Evolutionary conservation across 2,113 vertebrate genomes (phyloP).

Genomic region (Nestor notabilis): DNA sequence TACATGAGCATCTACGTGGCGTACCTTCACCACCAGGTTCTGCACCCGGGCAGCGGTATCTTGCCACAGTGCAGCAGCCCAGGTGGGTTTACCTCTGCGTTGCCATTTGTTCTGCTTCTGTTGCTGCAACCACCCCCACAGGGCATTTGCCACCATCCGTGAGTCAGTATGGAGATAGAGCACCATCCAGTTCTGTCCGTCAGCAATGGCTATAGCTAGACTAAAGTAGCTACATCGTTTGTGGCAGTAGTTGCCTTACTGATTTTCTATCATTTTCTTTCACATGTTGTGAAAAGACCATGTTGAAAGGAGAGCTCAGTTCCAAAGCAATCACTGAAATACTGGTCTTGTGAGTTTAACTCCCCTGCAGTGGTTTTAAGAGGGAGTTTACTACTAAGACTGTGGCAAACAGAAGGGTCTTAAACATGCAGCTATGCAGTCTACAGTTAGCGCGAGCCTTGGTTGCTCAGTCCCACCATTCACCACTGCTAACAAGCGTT

Average conservation of each 20-base stretch:
- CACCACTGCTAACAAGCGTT: neutral
- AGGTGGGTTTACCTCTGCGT: too few relatives aligned
- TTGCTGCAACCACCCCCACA: too few relatives aligned
- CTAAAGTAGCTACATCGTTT: neutral
- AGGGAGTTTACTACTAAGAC: neutral
- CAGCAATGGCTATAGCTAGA: too few relatives aligned
- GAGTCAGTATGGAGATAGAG: too few relatives aligned
- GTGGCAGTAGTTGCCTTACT: neutral
- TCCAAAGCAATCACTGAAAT: neutral
- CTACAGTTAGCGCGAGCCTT: neutral
- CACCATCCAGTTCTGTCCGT: too few relatives aligned
- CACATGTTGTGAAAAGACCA: accelerated
- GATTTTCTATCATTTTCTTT: neutral
- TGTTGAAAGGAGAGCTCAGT: neutral
- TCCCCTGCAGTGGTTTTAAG: neutral
- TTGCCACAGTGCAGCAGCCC: too few relatives aligned
- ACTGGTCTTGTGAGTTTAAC: neutral
- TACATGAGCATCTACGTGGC: too few relatives aligned
- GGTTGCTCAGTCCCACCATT: neutral
- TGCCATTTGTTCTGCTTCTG: too few relatives aligned
- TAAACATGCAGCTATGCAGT: neutral
- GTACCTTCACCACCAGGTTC: too few relatives aligned
- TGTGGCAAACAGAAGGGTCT: neutral
- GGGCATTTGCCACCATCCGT: too few relatives aligned
- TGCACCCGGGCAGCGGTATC: too few relatives aligned